Evolutionary conservation across 2,797 vertebrate genomes (phyloP), one percentile per base, ranked within the genome.

Genomic region (Acanthurus leucopareius): DNA sequence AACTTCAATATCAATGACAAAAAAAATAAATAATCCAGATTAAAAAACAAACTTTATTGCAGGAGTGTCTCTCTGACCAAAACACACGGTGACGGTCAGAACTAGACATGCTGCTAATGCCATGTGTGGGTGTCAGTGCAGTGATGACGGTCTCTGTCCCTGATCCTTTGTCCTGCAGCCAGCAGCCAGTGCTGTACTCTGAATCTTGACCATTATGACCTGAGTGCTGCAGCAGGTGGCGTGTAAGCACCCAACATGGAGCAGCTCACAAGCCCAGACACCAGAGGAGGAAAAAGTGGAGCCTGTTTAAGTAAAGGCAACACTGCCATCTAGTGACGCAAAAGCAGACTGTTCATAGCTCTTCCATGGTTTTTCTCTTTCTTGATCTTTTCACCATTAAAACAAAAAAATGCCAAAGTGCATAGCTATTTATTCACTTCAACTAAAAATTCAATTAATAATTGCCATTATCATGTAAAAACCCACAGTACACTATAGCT

Each of bases 291-390:
- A 5, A 4, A 0, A 2, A 0, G 8, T 38, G 60, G 38, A 49
- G 14, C 2, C 1, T 0, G 69, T 52, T 38, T 53, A 44, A 47
- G 5, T 5, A 84, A 90, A 77, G 73, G 6, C 80, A 83, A 89
- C 53, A 69, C 80, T 88, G 87, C 89, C 92, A 88, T 75, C 92
- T 88, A 80, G 90, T 88, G 92, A 7, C 19, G 5, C 0, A 47
- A 45, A 45, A 14, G 7, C 32, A 53, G 17, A 51, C 2, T 28
- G 19, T 22, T 32, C 25, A 19, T 1, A 2, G 14, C 4, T 20
- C 20, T 10, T 4, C 45, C 32, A 32, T 20, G 61, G 2, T 2
- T 40, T 3, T 44, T 47, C 15, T 1, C 13, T 1, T 15, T 28
- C 8, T 25, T 61, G 14, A 19, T n/a, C 45, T 38, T 10, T 40